Evolutionary conservation across 2,113 vertebrate species (phyloP), one percentile per base, ranked within the genome.

Genomic region (Cyanoliseus patagonus): DNA sequence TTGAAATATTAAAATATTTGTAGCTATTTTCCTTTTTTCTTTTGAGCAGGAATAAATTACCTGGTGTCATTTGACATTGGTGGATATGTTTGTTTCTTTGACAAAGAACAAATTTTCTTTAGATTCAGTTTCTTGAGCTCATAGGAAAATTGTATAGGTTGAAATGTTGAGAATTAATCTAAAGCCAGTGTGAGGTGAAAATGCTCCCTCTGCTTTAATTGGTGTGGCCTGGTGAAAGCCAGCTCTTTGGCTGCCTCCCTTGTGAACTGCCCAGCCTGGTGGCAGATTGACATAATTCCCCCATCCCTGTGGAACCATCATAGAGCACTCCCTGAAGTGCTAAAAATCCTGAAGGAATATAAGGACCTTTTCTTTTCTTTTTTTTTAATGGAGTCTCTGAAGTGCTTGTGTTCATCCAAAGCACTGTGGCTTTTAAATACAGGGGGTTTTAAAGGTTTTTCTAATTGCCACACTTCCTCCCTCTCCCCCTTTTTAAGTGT

Each of bases 331-430:
- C 96, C 83, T 84, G 80, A 95, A 95, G 93, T 80, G 86, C 83
- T 92, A 18, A 68, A 90, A 94, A 94, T 94, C 93, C 90, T 93
- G 37, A 89, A 91, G 95, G 88, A 83, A 96, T 92, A 85, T 86
- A 70, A 75, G 70, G 49, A 80, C 59, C 12, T 28, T 6, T 33
- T 7, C 28, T 9, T 41, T 7, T 28, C 6, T 44, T 15, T 25
- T 22, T 46, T 80, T 72, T 42, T 3, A 73, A 92, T 88, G 91
- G 77, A 55, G n/a, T 93, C 94, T 93, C 83, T 96, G 81, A 52
- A 74, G 89, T 85, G 62, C 87, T 96, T 89, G 49, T 63, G n/a
- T 93, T 92, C 90, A 83, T 93, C 77, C 75, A 82, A 77, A 92
- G 92, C 67, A 94, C 92, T 75, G 24, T 47, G 55, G 55, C 80